A percentile compares a stretch with the other conserved stretches of the same genome.
Conservation (phyloP, 2,113 vertebrate genomes). For the Microcebus tavaratra region DNA sequence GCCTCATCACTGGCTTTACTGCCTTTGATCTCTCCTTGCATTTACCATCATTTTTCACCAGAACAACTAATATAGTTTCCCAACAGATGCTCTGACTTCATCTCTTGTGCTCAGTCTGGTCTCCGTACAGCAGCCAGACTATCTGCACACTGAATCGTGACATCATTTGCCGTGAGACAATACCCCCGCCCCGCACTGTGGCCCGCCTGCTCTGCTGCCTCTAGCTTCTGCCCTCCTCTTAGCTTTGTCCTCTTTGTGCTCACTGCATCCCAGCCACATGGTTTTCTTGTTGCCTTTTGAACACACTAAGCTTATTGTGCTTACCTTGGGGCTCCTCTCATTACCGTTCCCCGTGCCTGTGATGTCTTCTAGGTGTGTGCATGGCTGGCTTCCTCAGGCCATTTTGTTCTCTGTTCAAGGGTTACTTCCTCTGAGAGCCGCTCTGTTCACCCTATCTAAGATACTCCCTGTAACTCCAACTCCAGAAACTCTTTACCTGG, state of each 20-base stretch:
- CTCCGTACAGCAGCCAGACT: neutral
- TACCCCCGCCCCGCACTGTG: neutral
- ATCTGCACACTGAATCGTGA: neutral
- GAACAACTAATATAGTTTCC: neutral
- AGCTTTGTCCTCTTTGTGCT: neutral
- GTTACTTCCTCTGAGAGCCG: neutral
- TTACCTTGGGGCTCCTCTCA: too few relatives aligned
- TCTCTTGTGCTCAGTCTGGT: neutral
- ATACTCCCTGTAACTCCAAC: neutral
- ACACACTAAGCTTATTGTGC: rapidly evolving
- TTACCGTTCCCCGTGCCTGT: neutral
- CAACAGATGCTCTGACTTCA: neutral
- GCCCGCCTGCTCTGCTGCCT: rapidly evolving
- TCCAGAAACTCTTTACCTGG: neutral
- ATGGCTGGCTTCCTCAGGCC: neutral
- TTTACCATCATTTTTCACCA: neutral
- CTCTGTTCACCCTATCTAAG: neutral
- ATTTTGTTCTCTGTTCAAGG: neutral
- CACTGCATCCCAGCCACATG: neutral
- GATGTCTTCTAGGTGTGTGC: rapidly evolving
- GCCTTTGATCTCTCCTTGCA: neutral
- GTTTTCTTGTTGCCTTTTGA: neutral
- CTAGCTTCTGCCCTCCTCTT: rapidly evolving
- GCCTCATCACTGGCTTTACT: neutral
- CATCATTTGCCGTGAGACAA: neutral